These are phyloP conservation scores for Oeneis ivallda DNA, from an alignment of 2,888 invertebrate genomes.

Conservation along the genomic window DNA sequence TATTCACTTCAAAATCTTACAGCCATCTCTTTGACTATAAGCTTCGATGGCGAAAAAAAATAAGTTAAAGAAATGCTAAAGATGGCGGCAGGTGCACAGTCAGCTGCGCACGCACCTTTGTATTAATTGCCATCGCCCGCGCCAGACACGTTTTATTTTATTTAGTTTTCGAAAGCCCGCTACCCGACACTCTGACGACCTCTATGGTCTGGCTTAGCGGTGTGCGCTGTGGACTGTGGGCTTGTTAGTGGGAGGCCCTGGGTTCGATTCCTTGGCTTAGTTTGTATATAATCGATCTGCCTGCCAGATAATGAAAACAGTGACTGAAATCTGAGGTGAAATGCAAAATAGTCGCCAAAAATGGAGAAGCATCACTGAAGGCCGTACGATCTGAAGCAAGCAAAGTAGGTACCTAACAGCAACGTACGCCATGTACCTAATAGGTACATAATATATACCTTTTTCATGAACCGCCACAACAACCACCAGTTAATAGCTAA, in stretches of 20 bases:
- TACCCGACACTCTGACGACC: conserved; percentile 35
- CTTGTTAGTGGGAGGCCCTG: background rate
- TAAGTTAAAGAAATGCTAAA: conserved; percentile 73
- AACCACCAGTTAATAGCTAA: too few relatives aligned
- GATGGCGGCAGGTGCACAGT: conserved; percentile 76
- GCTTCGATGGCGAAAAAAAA: conserved; percentile 46
- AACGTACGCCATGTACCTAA: too few relatives aligned
- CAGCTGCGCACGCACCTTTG: conserved; percentile 79
- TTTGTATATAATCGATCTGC: too few relatives aligned
- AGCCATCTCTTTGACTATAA: conserved; percentile 12
- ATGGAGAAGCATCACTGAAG: too few relatives aligned
- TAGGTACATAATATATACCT: too few relatives aligned
- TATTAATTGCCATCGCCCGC: conserved; percentile 68
- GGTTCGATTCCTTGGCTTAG: background rate
- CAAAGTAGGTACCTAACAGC: too few relatives aligned
- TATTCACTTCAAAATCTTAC: background rate
- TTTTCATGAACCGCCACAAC: too few relatives aligned
- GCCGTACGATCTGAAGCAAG: too few relatives aligned
- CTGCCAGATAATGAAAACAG: too few relatives aligned
- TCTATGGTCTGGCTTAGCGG: background rate
- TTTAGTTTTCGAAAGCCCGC: conserved; percentile 50
- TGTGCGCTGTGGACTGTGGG: too few relatives aligned
- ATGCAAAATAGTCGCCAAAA: too few relatives aligned
- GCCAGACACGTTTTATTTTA: conserved; percentile 58
- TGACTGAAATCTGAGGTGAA: too few relatives aligned